Percentiles rank a stretch among this genome's conserved stretches.
phyloP scores from a whole-genome alignment of 2,113 vertebrate genomes.

The Elephas maximus region DNA sequence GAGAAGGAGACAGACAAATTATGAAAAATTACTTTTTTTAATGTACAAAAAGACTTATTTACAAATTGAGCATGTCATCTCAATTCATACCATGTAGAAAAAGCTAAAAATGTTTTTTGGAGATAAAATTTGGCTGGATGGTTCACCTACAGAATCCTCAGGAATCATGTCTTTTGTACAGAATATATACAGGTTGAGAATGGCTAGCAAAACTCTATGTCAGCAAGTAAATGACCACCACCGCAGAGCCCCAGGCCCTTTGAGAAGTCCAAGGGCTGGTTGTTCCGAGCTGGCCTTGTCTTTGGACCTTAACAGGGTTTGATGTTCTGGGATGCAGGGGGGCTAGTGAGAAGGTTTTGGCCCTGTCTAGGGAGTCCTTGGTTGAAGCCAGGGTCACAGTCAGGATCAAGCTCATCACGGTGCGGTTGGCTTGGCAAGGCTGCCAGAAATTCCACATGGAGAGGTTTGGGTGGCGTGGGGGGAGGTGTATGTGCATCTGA shows the following conservation, averaged over 20 bases:
- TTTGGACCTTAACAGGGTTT: background rate
- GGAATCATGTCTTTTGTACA: constrained; percentile 88
- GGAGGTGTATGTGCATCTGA: too few species aligned
- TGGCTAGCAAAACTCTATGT: constrained; percentile 79
- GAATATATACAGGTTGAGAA: constrained; percentile 86
- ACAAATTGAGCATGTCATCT: constrained; percentile 91
- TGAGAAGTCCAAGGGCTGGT: background rate
- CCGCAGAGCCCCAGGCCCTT: background rate
- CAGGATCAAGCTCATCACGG: background rate
- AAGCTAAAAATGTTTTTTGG: constrained; percentile 91
- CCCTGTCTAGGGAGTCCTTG: background rate
- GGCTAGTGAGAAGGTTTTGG: background rate
- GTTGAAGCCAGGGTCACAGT: background rate
- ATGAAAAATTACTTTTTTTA: constrained; percentile 95
- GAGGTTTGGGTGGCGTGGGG: background rate
- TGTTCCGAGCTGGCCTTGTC: background rate
- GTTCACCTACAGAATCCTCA: constrained; percentile 87
- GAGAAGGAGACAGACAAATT: constrained; percentile 82
- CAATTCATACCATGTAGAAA: constrained; percentile 90
- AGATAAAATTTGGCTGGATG: constrained; percentile 89
- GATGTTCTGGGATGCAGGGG: background rate
- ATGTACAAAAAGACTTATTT: constrained; percentile 98
- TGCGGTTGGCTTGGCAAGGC: background rate
- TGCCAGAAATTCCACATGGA: background rate
- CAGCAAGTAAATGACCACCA: constrained; percentile 78